phyloP scores from a whole-genome alignment of 2,888 invertebrate species.

The Synanthedon tipuliformis region DNA sequence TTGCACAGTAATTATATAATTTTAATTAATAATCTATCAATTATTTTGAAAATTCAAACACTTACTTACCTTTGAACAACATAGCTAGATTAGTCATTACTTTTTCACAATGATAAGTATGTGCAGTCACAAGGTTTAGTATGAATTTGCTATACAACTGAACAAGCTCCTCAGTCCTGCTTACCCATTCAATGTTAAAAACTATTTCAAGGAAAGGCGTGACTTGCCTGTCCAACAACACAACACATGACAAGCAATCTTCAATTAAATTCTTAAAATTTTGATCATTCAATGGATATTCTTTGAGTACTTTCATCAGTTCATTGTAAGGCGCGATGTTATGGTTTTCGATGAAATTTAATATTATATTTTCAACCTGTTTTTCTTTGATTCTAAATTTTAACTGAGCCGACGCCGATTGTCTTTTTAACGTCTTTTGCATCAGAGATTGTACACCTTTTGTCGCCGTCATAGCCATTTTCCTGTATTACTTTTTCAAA shows the following conservation, averaged over 20 bases:
- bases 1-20: too few species aligned
- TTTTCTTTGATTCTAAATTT: conserved; percentile 50
- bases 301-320: conserved; percentile 53
- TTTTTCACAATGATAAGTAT: conserved; percentile 51
- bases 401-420: conserved; percentile 42
- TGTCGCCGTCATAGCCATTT: conserved; percentile 49
- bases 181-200: conserved; percentile 48
- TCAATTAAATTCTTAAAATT: conserved; percentile 50
- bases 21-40: too few species aligned
- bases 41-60: background rate
- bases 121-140: conserved; percentile 50
- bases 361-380: conserved; percentile 55
- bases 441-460: conserved; percentile 55
- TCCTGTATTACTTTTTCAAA: conserved; percentile 37
- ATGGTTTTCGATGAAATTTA: conserved; percentile 41
- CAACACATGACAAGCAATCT: conserved; percentile 50
- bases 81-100: conserved; percentile 46
- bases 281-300: conserved; percentile 47
- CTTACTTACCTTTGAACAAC: conserved; percentile 57
- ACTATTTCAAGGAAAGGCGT: conserved; percentile 47
- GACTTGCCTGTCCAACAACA: conserved; percentile 43
- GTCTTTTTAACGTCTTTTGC: conserved; percentile 52
- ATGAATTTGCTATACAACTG: conserved; percentile 44
- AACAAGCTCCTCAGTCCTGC: conserved; percentile 34
- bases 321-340: conserved; percentile 53